Evolutionary conservation across 2,797 vertebrate genomes (phyloP), one percentile per base, ranked within the genome.

Genomic region (Threskiornis aethiopicus): DNA sequence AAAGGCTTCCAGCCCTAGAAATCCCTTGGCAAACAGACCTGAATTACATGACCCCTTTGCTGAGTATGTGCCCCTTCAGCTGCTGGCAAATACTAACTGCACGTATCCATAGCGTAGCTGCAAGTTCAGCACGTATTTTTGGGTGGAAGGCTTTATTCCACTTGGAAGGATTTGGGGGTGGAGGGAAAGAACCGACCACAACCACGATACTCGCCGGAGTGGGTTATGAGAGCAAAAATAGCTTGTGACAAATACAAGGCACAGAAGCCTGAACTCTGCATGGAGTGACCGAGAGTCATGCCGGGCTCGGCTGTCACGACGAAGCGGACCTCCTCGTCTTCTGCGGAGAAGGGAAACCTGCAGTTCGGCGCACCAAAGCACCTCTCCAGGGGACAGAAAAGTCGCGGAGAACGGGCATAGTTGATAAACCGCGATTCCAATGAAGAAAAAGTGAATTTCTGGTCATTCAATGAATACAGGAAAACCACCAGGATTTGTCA

Each of bases 221-320:
- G 25, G 14, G 17, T 80, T 77, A 33, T 64, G 49, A 65, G 64
- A 20, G 37, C 77, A 77, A 92, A 94, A 95, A 91, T 62, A 95
- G 75, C 47, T 78, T 1, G 1, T 78, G 75, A 82, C 42, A 91
- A 82, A 78, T 75, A n/a, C 3, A 54, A 84, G 33, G 47, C 42
- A 67, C 17, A 22, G 47, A 69, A 79, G 54, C 35, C 39, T 70
- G 65, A 89, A 52, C 51, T 73, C 37, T 49, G 61, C 42, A 75
- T n/a, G 39, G 44, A 59, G 47, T 49, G 31, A 65, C 57, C 0
- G 0, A 39, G 33, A 61, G 31, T 42, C 28, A 9, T 37, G 16
- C 14, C 57, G n/a, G 13, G 42, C 65, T 83, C 65, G 83, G 31
- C 5, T 84, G 41, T 64, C 75, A 52, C 16, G 22, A 59, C 28